Evolutionary conservation across 2,797 vertebrate genomes (phyloP).

Genomic region (Hydrolagus colliei): DNA sequence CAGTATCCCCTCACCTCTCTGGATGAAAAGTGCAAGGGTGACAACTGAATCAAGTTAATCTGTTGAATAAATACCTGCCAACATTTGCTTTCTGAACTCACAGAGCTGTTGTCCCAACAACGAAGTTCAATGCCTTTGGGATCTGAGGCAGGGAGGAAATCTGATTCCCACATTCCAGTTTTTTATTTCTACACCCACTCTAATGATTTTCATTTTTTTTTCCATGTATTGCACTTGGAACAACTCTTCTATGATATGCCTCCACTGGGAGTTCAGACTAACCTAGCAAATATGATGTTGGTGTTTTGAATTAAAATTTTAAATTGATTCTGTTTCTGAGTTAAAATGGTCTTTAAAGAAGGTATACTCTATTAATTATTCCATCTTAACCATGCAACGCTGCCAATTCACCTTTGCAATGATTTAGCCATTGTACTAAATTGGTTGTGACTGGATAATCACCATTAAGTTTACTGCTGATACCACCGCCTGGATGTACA

Average conservation of each 20-base stretch:
- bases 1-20: too few relatives aligned
- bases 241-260: background rate
- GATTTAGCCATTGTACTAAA: background rate
- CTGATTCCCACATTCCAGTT: background rate
- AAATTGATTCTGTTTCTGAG: background rate
- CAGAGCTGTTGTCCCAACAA: too few relatives aligned
- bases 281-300: background rate
- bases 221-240: background rate
- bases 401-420: background rate
- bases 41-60: too few relatives aligned
- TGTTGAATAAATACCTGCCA: too few relatives aligned
- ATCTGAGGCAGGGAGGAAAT: background rate
- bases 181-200: background rate
- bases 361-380: background rate
- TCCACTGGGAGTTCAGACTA: background rate
- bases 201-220: background rate
- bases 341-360: background rate
- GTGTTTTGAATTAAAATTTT: conserved; percentile 1
- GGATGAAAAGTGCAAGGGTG: too few relatives aligned
- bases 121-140: too few relatives aligned
- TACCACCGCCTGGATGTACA: background rate
- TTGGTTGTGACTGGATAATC: background rate
- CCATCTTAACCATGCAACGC: background rate
- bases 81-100: too few relatives aligned
- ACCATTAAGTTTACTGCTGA: background rate